Evolutionary conservation across 1,140 invertebrate species (phyloP), one percentile per base, ranked within the genome.

Genomic region (Thaumatotibia leucotreta): DNA sequence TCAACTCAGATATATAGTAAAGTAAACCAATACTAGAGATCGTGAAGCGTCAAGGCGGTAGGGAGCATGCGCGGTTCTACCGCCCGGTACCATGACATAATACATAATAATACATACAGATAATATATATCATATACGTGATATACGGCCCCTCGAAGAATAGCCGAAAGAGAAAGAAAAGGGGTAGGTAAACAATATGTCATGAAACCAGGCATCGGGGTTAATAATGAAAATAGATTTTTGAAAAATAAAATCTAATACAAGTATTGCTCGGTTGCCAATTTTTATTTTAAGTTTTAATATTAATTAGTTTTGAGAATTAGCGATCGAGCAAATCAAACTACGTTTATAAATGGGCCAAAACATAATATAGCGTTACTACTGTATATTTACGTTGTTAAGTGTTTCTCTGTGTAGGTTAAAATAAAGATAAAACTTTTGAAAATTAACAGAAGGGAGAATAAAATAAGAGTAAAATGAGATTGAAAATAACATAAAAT

Each of bases 351-450:
- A 61, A 84, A 54, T 82, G 87, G 86, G 83, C 86, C 84, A 88
- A 91, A 72, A 88, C 52, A 83, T 78, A 85, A 86, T 80, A 81
- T 86, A 89, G 87, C 86, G 72, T 80, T 68, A 78, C 82, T 85
- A 85, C 84, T 74, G 69, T 75, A 39, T 66, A 83, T 4, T 83
- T 84, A 83, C 72, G 85, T 66, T 91, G 87, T 89, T 79, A 83
- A 89, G 88, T 91, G 88, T 91, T 89, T 88, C 88, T 91, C 88
- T 91, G 88, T 90, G 85, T 88, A 85, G 87, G 86, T 86, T 75
- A 80, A 76, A 83, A 89, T 39, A 84, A 86, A 75, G n/a, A 84
- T 81, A 80, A 78, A 75, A 58, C 23, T 77, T 73, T 82, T 62
- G 77, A 83, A 87, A 70, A 70, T 82, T 79, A 86, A 87, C 79